phyloP scores from a whole-genome alignment of 2,113 vertebrate genomes.

The Syrmaticus mikado region DNA sequence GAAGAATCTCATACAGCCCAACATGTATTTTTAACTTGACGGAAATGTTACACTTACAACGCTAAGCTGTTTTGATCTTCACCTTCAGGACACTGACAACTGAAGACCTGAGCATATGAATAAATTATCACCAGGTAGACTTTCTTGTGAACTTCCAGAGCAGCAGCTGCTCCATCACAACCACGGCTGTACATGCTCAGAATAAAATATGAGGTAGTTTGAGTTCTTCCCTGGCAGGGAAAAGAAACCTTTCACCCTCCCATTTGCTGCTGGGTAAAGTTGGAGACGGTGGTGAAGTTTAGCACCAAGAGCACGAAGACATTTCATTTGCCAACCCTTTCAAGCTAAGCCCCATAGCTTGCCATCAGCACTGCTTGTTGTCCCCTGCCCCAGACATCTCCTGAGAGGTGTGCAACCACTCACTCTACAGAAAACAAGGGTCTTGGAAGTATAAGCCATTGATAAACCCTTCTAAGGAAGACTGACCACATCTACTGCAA shows the following conservation, averaged over 20 bases:
- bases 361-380: rapidly evolving
- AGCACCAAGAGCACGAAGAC: not conserved
- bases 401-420: not conserved
- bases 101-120: not conserved
- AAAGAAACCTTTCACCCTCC: not conserved
- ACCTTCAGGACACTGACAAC: not conserved
- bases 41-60: not conserved
- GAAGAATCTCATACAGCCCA: not conserved
- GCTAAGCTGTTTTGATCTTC: not conserved
- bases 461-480: not conserved
- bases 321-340: not conserved
- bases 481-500: not conserved
- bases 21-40: not conserved
- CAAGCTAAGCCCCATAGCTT: no score
- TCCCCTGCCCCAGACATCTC: no score
- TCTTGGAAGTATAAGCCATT: not conserved
- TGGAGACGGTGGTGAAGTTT: not conserved
- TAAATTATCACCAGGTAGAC: not conserved
- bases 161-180: not conserved
- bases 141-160: not conserved
- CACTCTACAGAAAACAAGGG: not conserved
- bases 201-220: not conserved
- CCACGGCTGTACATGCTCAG: rapidly evolving
- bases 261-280: rapidly evolving
- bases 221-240: not conserved